These are phyloP conservation scores for Semnornis frantzii DNA, from an alignment of 2,113 vertebrate genomes.

Conservation along the genomic window DNA sequence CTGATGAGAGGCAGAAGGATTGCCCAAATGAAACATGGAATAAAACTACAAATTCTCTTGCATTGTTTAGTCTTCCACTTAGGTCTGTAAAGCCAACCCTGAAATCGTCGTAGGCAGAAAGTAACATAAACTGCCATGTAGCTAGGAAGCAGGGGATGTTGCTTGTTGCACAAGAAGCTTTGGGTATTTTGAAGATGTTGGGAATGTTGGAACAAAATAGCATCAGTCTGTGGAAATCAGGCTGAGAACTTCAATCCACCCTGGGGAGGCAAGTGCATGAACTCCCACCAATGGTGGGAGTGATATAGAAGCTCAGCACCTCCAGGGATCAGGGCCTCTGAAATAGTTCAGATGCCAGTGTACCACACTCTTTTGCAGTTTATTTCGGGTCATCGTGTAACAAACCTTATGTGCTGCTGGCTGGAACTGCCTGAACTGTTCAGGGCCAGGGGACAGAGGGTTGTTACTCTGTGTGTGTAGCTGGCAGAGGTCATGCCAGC, in stretches of 20 bases:
- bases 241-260: conserved; percentile 19
- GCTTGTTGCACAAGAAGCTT: conserved; percentile 60
- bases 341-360: neutral
- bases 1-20: conserved; percentile 69
- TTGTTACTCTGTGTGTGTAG: neutral
- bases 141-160: conserved; percentile 59
- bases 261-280: neutral
- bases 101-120: conserved; percentile 64
- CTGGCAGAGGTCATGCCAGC: neutral
- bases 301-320: neutral
- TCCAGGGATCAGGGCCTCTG: neutral
- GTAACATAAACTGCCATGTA: conserved; percentile 66
- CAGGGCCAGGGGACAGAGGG: neutral
- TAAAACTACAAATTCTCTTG: conserved; percentile 65
- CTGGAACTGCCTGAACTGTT: neutral
- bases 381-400: neutral
- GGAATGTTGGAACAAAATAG: conserved; percentile 54
- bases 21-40: conserved; percentile 68
- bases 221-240: conserved; percentile 59
- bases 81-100: conserved; percentile 62
- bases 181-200: conserved; percentile 67
- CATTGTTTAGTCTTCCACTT: conserved; percentile 72
- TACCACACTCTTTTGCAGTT: neutral
- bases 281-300: neutral
- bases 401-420: neutral